phyloP scores from a whole-genome alignment of 2,888 invertebrate species.

The Clepsis dumicolana region DNA sequence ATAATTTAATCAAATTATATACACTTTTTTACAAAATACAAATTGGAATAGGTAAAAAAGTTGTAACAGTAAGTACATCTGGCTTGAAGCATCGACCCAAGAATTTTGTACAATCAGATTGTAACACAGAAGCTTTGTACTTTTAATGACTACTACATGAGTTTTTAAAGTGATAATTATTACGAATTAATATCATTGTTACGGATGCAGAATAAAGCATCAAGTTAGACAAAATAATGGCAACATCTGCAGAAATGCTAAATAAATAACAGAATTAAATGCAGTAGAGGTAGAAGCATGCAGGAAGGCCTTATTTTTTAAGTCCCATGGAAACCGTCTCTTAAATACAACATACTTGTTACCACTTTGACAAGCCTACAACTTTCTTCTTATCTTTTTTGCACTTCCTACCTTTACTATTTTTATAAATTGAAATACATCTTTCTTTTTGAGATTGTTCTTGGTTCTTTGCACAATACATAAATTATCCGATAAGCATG shows the following conservation, averaged over 20 bases:
- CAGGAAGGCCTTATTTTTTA: neutral
- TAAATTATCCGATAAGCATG: constrained; percentile 76
- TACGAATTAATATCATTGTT: neutral
- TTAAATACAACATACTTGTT: neutral
- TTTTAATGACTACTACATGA: neutral
- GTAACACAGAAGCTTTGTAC: neutral
- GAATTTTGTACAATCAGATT: neutral
- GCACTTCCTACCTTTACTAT: neutral
- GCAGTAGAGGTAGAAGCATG: neutral
- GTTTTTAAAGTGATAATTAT: neutral
- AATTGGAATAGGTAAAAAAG: constrained; percentile 7
- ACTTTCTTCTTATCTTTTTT: neutral
- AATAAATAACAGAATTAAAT: neutral
- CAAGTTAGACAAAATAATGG: neutral
- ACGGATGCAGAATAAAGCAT: neutral
- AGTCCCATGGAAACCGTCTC: neutral
- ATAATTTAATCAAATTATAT: constrained; percentile 13
- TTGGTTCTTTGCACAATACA: constrained; percentile 4
- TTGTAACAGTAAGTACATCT: neutral
- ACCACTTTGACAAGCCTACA: neutral
- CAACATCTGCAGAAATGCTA: neutral
- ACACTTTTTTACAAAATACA: constrained; percentile 4
- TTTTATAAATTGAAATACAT: constrained; percentile 2
- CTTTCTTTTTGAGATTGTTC: constrained; percentile 7
- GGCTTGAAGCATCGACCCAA: neutral